Percentiles rank a stretch among this genome's conserved stretches.
Evolutionary conservation across 2,797 vertebrate genomes (phyloP).

Genomic region (Xyrichtys novacula): DNA sequence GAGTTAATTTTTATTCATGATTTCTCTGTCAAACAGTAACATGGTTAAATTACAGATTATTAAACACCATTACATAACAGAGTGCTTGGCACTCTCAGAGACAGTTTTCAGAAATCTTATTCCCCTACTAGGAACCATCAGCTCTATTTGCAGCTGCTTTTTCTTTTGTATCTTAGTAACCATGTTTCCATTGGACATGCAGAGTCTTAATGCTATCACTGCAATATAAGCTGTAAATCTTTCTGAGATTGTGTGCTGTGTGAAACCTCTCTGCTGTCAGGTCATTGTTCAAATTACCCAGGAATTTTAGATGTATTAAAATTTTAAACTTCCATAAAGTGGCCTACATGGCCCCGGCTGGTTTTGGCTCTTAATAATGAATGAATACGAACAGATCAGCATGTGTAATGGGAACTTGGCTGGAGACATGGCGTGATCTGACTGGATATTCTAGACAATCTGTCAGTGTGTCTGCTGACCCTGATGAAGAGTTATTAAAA

Average conservation of each 20-base stretch:
- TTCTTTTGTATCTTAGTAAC: conserved; percentile 6
- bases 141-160: conserved; percentile 4
- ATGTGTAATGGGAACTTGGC: conserved; percentile 80
- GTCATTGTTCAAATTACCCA: conserved; percentile 73
- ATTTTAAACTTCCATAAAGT: conserved; percentile 86
- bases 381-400: conserved; percentile 83
- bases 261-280: conserved; percentile 63
- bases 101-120: conserved; percentile 18
- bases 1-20: conserved; percentile 45
- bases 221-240: conserved; percentile 37
- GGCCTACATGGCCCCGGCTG: conserved; percentile 78
- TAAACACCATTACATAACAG: conserved; percentile 43
- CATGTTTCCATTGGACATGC: conserved; percentile 7
- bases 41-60: conserved; percentile 42
- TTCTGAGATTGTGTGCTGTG: conserved; percentile 42
- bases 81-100: conserved; percentile 13
- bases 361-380: conserved; percentile 82
- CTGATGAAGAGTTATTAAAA: conserved; percentile 50
- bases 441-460: conserved; percentile 68
- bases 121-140: conserved; percentile 20
- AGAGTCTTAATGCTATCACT: conserved; percentile 8
- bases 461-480: conserved; percentile 66
- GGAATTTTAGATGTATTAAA: conserved; percentile 83
- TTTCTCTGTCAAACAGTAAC: conserved; percentile 39
- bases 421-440: conserved; percentile 63